Conservation (phyloP, 2,113 vertebrate genomes). For the Phaetusa simplex region DNA sequence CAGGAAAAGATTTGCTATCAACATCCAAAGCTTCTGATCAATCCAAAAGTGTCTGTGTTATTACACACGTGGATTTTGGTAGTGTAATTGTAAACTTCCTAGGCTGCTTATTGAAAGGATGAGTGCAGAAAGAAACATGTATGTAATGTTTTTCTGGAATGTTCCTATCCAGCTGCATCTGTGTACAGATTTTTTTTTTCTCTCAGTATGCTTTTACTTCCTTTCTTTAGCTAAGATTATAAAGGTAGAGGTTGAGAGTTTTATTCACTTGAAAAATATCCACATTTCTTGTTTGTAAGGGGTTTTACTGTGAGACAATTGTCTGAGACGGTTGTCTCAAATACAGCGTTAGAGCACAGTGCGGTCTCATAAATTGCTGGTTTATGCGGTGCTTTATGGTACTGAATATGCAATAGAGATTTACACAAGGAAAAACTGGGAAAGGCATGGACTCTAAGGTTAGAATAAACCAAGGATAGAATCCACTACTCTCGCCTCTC, state of each 20-base stretch:
- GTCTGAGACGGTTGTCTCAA: background rate
- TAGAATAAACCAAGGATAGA: background rate
- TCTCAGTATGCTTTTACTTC: background rate
- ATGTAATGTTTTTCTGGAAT: background rate
- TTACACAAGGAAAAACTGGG: background rate
- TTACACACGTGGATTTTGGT: background rate
- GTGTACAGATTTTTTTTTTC: background rate
- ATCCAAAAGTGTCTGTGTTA: background rate
- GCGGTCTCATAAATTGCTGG: background rate
- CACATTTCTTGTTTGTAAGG: background rate
- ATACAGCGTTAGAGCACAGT: background rate
- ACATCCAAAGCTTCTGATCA: background rate
- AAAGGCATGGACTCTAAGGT: background rate
- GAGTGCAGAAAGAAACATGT: background rate
- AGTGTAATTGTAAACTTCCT: background rate
- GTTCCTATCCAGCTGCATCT: background rate
- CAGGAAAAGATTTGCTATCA: background rate
- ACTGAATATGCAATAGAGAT: background rate
- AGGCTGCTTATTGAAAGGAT: background rate
- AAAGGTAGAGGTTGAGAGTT: background rate
- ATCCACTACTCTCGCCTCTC: background rate
- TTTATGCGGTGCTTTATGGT: background rate
- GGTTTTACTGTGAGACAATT: background rate
- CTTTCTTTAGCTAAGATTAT: background rate
- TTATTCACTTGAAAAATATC: background rate